A percentile compares a stretch with the other conserved stretches of the same genome.
These are phyloP conservation scores for Dasypogon diadema DNA, from an alignment of 2,888 invertebrate species.

Conservation along the genomic window DNA sequence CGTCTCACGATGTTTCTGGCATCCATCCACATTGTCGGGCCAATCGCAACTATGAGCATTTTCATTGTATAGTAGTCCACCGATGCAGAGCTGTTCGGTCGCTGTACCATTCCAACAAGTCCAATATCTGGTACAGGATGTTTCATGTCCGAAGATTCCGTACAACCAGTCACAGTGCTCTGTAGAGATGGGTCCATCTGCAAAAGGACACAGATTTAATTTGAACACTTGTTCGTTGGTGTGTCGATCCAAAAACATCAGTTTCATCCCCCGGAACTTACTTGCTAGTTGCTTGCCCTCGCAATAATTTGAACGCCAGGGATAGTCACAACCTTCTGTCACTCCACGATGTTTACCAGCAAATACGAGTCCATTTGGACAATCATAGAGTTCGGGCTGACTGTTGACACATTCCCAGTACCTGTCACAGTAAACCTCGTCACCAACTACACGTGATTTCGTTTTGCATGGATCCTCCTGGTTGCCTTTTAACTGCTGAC, in stretches of 20 bases:
- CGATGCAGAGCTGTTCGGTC: conserved; percentile 92
- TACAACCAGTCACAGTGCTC: conserved; percentile 94
- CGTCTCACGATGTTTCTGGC: conserved; percentile 92
- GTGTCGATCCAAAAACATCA: conserved; percentile 20
- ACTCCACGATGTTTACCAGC: conserved; percentile 90
- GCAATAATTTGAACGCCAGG: conserved; percentile 90
- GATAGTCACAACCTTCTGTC: conserved; percentile 90
- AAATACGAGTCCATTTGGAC: conserved; percentile 90
- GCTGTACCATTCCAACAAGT: conserved; percentile 96
- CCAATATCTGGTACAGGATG: conserved; percentile 93
- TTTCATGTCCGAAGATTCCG: conserved; percentile 94
- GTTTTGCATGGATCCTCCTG: conserved; percentile 85
- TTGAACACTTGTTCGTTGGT: conserved; percentile 29
- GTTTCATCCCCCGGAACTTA: conserved; percentile 64
- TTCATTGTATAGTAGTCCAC: conserved; percentile 91
- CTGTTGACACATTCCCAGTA: conserved; percentile 88
- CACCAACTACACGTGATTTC: conserved; percentile 80
- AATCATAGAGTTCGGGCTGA: conserved; percentile 86
- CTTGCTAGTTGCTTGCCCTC: conserved; percentile 83
- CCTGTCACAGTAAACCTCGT: conserved; percentile 84
- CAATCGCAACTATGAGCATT: conserved; percentile 92
- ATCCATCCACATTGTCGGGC: conserved; percentile 94
- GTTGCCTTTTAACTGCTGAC: conserved; percentile 62
- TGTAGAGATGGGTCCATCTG: conserved; percentile 84
- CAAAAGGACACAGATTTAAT: conserved; percentile 52